Evolutionary conservation across 2,888 invertebrate genomes (phyloP).

Genomic region (Perizoma flavofasciatum): DNA sequence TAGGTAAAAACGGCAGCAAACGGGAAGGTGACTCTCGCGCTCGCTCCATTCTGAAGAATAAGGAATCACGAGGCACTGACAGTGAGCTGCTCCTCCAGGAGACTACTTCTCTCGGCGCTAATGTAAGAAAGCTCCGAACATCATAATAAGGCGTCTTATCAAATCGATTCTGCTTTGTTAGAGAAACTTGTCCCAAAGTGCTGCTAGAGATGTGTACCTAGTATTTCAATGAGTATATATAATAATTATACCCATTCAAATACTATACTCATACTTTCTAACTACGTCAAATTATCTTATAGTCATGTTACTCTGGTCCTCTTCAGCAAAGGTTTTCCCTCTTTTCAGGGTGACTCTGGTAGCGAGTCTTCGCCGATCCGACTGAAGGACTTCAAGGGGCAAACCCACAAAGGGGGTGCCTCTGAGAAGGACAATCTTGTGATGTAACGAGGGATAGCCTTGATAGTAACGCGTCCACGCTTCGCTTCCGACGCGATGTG

Average conservation of each 20-base stretch:
- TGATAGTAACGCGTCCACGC: constrained; percentile 28
- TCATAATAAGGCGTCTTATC: background rate
- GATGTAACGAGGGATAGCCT: constrained; percentile 52
- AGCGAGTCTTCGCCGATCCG: constrained; percentile 86
- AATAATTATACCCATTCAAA: too few relatives aligned
- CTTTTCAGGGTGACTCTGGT: constrained; percentile 85
- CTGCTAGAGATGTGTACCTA: background rate
- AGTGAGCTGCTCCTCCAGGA: constrained; percentile 80
- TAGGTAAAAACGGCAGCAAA: constrained; percentile 80
- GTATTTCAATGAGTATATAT: too few relatives aligned
- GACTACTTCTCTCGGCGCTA: constrained; percentile 76
- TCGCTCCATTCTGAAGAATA: constrained; percentile 80
- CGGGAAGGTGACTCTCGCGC: constrained; percentile 76
- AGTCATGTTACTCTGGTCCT: background rate
- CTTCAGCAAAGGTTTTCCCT: background rate
- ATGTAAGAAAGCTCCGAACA: constrained; percentile 54
- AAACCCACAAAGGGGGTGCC: constrained; percentile 71
- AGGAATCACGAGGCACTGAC: constrained; percentile 81
- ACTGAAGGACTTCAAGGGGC: constrained; percentile 78
- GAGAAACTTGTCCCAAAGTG: background rate
- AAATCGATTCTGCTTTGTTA: too few relatives aligned
- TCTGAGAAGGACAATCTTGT: constrained; percentile 70
- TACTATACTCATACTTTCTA: background rate
- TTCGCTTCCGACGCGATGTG: constrained; percentile 40
- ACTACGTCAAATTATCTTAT: too few relatives aligned